phyloP scores from a whole-genome alignment of 2,888 invertebrate species.

The Tricholauxania praeusta region DNA sequence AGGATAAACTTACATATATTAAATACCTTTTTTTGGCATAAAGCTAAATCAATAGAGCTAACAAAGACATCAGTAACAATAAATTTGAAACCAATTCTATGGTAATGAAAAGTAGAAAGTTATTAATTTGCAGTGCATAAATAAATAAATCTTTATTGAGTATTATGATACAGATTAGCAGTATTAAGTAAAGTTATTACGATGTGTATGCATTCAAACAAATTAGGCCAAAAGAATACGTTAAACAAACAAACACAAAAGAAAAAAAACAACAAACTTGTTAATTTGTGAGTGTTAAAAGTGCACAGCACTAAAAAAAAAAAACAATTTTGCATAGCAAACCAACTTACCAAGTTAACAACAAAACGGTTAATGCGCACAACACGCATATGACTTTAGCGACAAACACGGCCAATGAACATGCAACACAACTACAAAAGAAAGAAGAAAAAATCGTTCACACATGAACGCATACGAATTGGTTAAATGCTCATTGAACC shows the following conservation, averaged over 20 bases:
- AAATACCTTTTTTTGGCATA: too few species aligned
- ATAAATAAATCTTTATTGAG: too few species aligned
- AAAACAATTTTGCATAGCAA: constrained; percentile 23
- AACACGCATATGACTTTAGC: background rate
- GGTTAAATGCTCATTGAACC: constrained; percentile 13
- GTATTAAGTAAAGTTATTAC: too few species aligned
- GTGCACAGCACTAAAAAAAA: background rate
- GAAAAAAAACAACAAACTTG: constrained; percentile 21
- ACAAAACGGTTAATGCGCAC: constrained; percentile 18
- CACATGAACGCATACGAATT: background rate
- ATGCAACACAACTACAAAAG: constrained; percentile 2
- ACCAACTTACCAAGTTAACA: constrained; percentile 17
- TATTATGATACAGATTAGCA: too few species aligned
- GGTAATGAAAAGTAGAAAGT: too few species aligned
- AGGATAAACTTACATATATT: too few species aligned
- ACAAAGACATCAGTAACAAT: too few species aligned
- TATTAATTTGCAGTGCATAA: too few species aligned
- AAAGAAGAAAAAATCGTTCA: background rate
- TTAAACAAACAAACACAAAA: constrained; percentile 11
- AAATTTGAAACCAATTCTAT: too few species aligned
- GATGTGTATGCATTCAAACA: too few species aligned
- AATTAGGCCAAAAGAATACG: too few species aligned
- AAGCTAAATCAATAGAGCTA: too few species aligned
- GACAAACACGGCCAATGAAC: background rate
- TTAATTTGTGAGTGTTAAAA: constrained; percentile 1